Base-by-base conservation (phyloP, 2,888 invertebrate genomes). In the Cetonia aurata region DNA sequence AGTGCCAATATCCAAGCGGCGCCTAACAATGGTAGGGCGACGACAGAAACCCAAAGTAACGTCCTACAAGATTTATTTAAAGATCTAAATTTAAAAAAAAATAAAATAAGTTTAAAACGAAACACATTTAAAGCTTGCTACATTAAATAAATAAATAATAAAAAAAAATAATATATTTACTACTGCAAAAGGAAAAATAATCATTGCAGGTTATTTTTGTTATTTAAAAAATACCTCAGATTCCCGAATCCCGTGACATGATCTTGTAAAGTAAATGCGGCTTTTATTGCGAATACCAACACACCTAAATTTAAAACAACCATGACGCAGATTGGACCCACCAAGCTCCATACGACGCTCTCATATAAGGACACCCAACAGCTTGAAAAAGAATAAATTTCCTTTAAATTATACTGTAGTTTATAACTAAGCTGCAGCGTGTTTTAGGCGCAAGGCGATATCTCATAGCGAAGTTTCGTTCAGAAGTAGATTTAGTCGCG, bases 321-420 rank as follows among this genome's bases (percentile, higher is more conserved):
- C 79, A 93, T 90, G 71, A 91, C 88, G 41, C 91, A 93, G 37
- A 96, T 92, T 6, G 98, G 98, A 2, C 96, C 95, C 76, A 98
- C 95, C 79, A 98, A 89, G 86, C 96, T 95, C 98, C 98, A 98
- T 53, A 98, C 93, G 19, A 97, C 95, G 19, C 94, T 92, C 83
- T 97, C 96, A 82, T 96, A 95, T 50, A 96, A 91, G 8, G 95
- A 95, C 73, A 98, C 88, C 98, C 98, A 98, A 84, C 98, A 98
- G 83, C 97, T 97, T 84, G 55, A 77, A 48, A 50, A 12, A 57
- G 71, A 31, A 48, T 53, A 56, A 25, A 57, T 9, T 52, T 55
- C 19, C 52, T 48, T 62, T 13, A 8, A 52, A 15, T 12, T 44
- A 42, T 6, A 9, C 25, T 17, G 2, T 19, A 48, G 9, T 13